phyloP scores from a whole-genome alignment of 2,797 vertebrate species.

The Triplophysa yarkandensis region DNA sequence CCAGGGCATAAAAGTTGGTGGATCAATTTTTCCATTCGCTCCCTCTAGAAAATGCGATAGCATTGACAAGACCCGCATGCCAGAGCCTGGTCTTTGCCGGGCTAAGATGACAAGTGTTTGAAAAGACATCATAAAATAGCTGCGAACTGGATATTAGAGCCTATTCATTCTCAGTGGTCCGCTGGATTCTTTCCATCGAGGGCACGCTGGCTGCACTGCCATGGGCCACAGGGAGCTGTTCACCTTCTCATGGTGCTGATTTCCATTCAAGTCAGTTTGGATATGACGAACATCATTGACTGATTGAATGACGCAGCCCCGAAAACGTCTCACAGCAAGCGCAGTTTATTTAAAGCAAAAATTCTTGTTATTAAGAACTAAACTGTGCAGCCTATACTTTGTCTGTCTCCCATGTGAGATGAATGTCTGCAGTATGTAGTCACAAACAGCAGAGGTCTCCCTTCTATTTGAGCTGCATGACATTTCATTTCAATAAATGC shows the following conservation, averaged over 20 bases:
- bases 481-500: constrained; percentile 36
- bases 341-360: not conserved
- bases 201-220: not conserved
- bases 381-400: not conserved
- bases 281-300: not conserved
- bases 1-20: constrained; percentile 41
- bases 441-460: constrained; percentile 62
- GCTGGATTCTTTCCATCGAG: not conserved
- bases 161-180: constrained; percentile 31
- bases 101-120: constrained; percentile 44
- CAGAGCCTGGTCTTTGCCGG: constrained; percentile 32
- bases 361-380: not conserved
- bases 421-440: constrained; percentile 42
- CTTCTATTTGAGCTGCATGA: constrained; percentile 58
- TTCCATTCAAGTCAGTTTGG: constrained; percentile 10
- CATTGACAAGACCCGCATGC: constrained; percentile 39
- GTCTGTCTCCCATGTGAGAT: not conserved
- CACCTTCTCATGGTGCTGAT: constrained; percentile 26
- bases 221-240: constrained; percentile 31
- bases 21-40: constrained; percentile 49
- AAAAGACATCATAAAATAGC: constrained; percentile 34
- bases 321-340: not conserved
- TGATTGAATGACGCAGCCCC: not conserved
- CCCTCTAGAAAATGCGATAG: constrained; percentile 42
- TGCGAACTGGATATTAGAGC: constrained; percentile 38